Evolutionary conservation across 2,888 invertebrate species (phyloP).

Genomic region (Cerceris ruficornis): DNA sequence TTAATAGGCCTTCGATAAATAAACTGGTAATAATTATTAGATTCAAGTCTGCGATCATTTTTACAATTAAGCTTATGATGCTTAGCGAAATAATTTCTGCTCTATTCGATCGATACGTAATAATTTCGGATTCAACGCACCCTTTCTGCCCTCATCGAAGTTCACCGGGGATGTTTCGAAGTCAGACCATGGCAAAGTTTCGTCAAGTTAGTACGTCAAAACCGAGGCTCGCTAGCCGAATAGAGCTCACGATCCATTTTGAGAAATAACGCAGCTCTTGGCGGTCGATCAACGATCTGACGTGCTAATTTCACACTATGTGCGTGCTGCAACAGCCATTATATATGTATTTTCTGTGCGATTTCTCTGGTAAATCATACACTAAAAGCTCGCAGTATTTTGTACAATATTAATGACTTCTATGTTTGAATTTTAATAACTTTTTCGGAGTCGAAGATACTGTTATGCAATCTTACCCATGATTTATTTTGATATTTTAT

Average conservation of each 20-base stretch:
- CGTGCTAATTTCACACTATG: slow-evolving; percentile 74
- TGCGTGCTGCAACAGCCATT: slow-evolving; percentile 70
- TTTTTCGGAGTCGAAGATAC: no score
- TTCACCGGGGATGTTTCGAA: slow-evolving; percentile 12
- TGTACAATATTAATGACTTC: neutral
- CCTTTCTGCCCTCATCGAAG: slow-evolving; percentile 3
- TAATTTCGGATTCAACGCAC: neutral
- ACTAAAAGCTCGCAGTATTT: neutral
- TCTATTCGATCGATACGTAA: neutral
- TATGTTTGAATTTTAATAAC: no score
- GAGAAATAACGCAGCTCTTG: slow-evolving; percentile 60
- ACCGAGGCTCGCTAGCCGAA: slow-evolving; percentile 35
- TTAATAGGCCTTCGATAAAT: no score
- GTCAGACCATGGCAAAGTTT: slow-evolving; percentile 25
- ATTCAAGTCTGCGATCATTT: no score
- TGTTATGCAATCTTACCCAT: no score
- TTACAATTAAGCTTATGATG: no score
- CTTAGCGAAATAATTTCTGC: neutral
- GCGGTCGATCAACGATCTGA: slow-evolving; percentile 33
- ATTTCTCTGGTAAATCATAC: slow-evolving; percentile 1
- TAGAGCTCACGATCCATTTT: slow-evolving; percentile 68
- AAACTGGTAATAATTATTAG: no score
- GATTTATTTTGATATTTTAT: no score
- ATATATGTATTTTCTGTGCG: slow-evolving; percentile 41
- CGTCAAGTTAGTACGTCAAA: slow-evolving; percentile 31